Evolutionary conservation across 2,797 vertebrate genomes (phyloP).

Genomic region (Karalla daura): DNA sequence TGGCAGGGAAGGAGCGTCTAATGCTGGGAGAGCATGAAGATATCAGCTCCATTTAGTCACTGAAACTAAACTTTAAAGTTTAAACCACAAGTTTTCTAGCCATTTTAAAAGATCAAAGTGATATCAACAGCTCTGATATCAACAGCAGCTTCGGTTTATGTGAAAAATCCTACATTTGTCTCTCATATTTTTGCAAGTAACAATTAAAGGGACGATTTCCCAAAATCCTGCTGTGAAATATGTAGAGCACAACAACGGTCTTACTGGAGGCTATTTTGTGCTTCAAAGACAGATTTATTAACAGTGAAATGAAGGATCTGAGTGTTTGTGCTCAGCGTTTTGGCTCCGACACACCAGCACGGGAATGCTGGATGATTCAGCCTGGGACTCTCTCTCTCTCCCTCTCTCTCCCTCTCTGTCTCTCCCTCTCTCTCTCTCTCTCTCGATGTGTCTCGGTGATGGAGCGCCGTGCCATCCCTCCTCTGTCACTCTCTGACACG

Average conservation of each 20-base stretch:
- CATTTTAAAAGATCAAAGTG: background rate
- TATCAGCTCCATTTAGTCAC: no score
- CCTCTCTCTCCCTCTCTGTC: slow-evolving; percentile 27
- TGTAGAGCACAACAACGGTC: slow-evolving; percentile 11
- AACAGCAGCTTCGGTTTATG: no score
- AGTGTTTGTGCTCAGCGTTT: slow-evolving; percentile 44
- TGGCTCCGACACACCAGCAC: slow-evolving; percentile 23
- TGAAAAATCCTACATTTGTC: no score
- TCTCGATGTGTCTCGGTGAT: slow-evolving; percentile 50
- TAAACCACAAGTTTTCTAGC: background rate
- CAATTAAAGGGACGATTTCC: background rate
- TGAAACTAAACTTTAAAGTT: no score
- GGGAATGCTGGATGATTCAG: slow-evolving; percentile 36
- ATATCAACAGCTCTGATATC: background rate
- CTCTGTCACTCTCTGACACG: slow-evolving; percentile 19
- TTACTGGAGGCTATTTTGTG: slow-evolving; percentile 34
- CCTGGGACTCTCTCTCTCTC: slow-evolving; percentile 39
- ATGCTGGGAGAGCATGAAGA: no score
- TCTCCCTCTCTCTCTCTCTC: slow-evolving; percentile 23
- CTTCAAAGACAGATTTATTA: slow-evolving; percentile 68
- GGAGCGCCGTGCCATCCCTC: slow-evolving; percentile 49
- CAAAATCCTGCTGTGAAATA: slow-evolving; percentile 9
- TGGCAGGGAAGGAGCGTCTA: no score
- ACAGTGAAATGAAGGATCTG: slow-evolving; percentile 45
- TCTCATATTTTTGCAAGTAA: background rate